A percentile compares a stretch with the other conserved stretches of the same genome.
These are phyloP conservation scores for Euura saliciscinereae DNA, from an alignment of 1,140 invertebrate genomes.

Conservation along the genomic window DNA sequence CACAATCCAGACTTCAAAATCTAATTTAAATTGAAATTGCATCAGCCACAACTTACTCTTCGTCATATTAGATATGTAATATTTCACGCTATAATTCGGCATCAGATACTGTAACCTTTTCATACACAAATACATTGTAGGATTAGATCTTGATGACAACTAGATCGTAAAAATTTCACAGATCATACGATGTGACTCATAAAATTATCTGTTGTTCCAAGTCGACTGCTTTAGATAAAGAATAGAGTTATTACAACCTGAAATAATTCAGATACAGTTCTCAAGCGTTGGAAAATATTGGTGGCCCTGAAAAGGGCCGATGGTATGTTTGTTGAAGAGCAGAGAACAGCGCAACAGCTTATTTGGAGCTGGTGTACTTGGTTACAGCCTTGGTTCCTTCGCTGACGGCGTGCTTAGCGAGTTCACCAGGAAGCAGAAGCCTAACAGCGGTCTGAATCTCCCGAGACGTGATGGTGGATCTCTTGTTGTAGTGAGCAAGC, in stretches of 20 bases:
- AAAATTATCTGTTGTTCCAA: neutral
- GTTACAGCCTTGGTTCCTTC: slow-evolving; percentile 68
- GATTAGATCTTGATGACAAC: neutral
- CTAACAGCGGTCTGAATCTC: slow-evolving; percentile 61
- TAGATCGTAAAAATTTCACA: neutral
- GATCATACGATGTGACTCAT: neutral
- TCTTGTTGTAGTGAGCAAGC: slow-evolving; percentile 75
- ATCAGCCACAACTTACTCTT: neutral
- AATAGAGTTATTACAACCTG: neutral
- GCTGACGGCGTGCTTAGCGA: slow-evolving; percentile 66
- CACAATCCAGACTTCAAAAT: no score
- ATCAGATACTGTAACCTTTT: neutral
- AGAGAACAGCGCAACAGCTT: slow-evolving; percentile 23
- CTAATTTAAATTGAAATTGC: neutral
- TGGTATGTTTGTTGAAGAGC: neutral
- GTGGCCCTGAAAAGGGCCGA: slow-evolving; percentile 8
- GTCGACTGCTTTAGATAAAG: neutral
- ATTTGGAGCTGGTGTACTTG: slow-evolving; percentile 64
- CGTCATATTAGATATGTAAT: neutral
- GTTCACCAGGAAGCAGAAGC: slow-evolving; percentile 64
- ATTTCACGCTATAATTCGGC: neutral
- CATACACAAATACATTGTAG: neutral
- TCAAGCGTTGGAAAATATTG: slow-evolving; percentile 11
- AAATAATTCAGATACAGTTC: neutral
- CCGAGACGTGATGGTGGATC: slow-evolving; percentile 53